Evolutionary conservation across 1,140 invertebrate species (phyloP), one percentile per base, ranked within the genome.

Genomic region (Drosophila repleta): DNA sequence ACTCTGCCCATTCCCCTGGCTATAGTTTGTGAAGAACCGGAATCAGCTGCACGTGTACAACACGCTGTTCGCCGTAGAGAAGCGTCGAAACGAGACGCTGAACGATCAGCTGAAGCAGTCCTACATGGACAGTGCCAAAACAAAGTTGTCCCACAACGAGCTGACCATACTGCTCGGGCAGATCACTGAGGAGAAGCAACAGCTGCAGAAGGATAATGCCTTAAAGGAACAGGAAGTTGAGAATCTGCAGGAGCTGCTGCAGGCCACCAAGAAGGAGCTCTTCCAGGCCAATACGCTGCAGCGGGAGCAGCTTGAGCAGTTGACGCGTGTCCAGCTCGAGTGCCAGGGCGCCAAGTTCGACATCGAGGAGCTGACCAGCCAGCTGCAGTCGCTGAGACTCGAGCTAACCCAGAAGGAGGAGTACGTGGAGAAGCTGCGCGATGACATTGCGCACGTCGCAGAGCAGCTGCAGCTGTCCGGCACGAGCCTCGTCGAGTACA

Each of bases 41-140:
- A 91, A 83, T 35, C 90, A 91, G 20, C 49, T 91, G 58, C 90
- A 91, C 32, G 81, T 90, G 2, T 83, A 79, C 52, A 91, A 79
- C 26, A 76, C 79, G 0, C 69, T 91, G 0, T 91, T 90, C 37
- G 72, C 73, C 0, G 76, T 89, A 10, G 90, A 91, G 35, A 83
- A 90, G 41, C 89, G 90, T 39, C 80, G 72, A 37, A 91, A 90
- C 17, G 84, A 72, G 6, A 70, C 87, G 0, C 37, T 91, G 0
- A 90, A 73, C 24, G 71, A 79, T 46, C 83, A 90, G 41, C 57
- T 91, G 1, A 66, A 69, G 35, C 78, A 76, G 24, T 82, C 80
- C 0, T 74, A 80, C 18, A 70, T 78, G 2, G 83, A 91, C 3
- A 79, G 63, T 20, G 74, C 74, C 21, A 75, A 80, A 18, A 74